phyloP scores from a whole-genome alignment of 2,113 vertebrate genomes.

The Pomatostomus ruficeps region DNA sequence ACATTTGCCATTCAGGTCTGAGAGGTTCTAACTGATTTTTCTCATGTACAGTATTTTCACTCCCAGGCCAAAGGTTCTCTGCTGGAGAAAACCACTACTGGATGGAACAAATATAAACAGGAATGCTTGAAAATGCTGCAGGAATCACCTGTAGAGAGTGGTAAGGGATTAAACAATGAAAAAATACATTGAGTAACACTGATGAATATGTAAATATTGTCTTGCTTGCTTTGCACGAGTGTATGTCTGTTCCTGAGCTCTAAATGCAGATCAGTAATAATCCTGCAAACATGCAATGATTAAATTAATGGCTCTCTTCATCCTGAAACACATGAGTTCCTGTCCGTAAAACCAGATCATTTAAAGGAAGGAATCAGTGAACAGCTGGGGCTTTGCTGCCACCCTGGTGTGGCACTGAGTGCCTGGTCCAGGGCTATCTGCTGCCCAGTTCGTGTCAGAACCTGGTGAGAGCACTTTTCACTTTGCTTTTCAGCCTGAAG shows the following conservation, averaged over 20 bases:
- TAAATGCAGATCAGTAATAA: neutral
- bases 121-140: constrained; percentile 79
- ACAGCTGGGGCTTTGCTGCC: no score
- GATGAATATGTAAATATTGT: neutral
- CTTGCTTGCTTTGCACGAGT: neutral
- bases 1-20: neutral
- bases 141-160: constrained; percentile 45
- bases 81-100: constrained; percentile 77
- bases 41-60: neutral
- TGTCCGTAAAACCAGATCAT: no score
- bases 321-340: no score
- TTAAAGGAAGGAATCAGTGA: no score
- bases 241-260: neutral
- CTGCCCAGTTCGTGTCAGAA: no score
- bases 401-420: no score
- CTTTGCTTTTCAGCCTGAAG: no score
- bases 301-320: no score
- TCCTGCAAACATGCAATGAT: no score
- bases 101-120: constrained; percentile 83
- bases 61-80: constrained; percentile 78
- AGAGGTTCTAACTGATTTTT: neutral
- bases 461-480: no score
- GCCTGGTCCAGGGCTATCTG: no score
- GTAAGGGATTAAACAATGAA: constrained; percentile 59
- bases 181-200: rapidly evolving